Conservation (phyloP, 2,888 invertebrate species). For the Meliscaeva auricollis region DNA sequence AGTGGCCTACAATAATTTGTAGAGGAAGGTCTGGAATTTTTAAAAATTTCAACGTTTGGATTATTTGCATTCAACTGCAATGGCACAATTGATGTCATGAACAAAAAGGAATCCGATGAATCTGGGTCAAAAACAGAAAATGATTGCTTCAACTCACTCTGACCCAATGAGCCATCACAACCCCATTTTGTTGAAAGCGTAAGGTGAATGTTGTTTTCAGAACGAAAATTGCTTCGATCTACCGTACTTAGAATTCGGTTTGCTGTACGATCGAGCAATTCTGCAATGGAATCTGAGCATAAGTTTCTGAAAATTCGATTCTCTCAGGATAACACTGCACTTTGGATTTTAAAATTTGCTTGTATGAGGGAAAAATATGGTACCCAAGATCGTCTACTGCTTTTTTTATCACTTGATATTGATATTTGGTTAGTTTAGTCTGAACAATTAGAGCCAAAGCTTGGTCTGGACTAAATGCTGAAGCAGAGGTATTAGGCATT, state of each 20-base stretch:
- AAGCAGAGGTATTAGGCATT: background rate
- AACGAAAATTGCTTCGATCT: background rate
- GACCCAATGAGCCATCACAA: constrained; percentile 25
- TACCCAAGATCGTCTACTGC: constrained; percentile 28
- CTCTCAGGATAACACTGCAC: too few relatives aligned
- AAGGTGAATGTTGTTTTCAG: constrained; percentile 10
- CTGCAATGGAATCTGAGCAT: constrained; percentile 19
- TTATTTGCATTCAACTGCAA: too few relatives aligned
- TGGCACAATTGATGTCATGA: too few relatives aligned
- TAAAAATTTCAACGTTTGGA: too few relatives aligned
- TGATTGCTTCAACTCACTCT: constrained; percentile 22
- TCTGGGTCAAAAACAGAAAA: constrained; percentile 13
- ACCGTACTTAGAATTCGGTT: constrained; percentile 12
- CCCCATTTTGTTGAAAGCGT: too few relatives aligned
- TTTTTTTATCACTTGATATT: constrained; percentile 25
- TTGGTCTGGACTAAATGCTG: constrained; percentile 1
- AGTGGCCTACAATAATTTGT: too few relatives aligned
- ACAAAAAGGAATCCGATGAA: constrained; percentile 28
- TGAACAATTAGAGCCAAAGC: background rate
- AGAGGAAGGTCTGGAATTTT: too few relatives aligned
- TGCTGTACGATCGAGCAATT: constrained; percentile 19
- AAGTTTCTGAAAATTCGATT: constrained; percentile 15
- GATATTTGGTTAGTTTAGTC: constrained; percentile 13
- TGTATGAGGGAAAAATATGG: constrained; percentile 21
- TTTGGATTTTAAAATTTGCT: constrained; percentile 15